These are phyloP conservation scores for Enteromius thamalakanensis DNA, from an alignment of 2,797 vertebrate species.

Conservation along the genomic window DNA sequence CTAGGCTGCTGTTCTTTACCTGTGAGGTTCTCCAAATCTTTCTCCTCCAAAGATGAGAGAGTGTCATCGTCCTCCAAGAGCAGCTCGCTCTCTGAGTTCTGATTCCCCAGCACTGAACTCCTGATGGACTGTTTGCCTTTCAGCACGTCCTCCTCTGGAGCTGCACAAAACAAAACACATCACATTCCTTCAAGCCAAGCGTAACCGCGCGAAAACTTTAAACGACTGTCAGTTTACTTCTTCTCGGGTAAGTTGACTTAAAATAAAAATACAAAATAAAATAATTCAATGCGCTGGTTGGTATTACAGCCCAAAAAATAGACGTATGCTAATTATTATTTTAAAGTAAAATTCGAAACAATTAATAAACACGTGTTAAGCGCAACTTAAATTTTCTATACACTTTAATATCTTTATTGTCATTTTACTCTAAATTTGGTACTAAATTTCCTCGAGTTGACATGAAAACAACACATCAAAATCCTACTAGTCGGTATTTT, in stretches of 20 bases:
- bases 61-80: slow-evolving; percentile 93
- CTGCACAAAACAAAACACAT: slow-evolving; percentile 75
- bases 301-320: not conserved
- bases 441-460: not conserved
- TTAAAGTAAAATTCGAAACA: not conserved
- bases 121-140: slow-evolving; percentile 95
- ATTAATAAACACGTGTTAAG: not conserved
- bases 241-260: not conserved
- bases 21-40: slow-evolving; percentile 93
- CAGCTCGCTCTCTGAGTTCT: slow-evolving; percentile 90
- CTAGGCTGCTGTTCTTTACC: slow-evolving; percentile 75
- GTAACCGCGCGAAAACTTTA: slow-evolving; percentile 12
- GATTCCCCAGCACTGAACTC: slow-evolving; percentile 89
- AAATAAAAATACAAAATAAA: not conserved
- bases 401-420: no score
- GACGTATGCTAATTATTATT: not conserved
- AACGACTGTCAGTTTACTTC: not conserved
- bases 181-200: slow-evolving; percentile 28
- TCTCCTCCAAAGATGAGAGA: slow-evolving; percentile 93
- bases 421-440: not conserved
- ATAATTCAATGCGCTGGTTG: not conserved
- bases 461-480: not conserved
- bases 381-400: not conserved
- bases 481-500: not conserved
- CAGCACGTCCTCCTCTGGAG: slow-evolving; percentile 89